phyloP scores from a whole-genome alignment of 2,888 invertebrate genomes.

The Drosophila sordidula region DNA sequence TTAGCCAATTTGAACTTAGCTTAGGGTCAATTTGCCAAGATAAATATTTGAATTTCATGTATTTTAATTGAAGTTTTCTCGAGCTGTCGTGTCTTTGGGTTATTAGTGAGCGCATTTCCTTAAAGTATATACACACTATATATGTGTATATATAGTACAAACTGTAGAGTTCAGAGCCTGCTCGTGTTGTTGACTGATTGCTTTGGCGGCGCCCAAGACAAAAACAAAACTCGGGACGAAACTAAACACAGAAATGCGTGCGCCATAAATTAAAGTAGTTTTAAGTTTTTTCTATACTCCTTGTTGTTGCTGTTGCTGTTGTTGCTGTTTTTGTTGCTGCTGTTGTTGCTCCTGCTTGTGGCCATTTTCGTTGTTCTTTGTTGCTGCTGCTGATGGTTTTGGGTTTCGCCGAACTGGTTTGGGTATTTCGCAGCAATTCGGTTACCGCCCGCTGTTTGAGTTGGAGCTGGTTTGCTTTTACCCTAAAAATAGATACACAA shows the following conservation, averaged over 20 bases:
- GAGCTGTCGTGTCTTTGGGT: constrained; percentile 42
- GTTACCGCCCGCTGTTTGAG: constrained; percentile 49
- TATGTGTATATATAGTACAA: not conserved
- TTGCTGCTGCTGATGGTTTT: constrained; percentile 51
- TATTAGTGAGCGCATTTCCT: constrained; percentile 43
- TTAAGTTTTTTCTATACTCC: constrained; percentile 57
- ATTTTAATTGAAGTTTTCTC: constrained; percentile 23
- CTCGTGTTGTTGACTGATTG: constrained; percentile 73
- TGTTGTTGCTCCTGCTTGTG: constrained; percentile 27
- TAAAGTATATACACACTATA: constrained; percentile 9
- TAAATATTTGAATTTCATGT: constrained; percentile 28
- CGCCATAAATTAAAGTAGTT: constrained; percentile 79
- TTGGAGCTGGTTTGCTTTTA: constrained; percentile 54
- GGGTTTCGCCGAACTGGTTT: constrained; percentile 45
- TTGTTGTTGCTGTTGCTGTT: constrained; percentile 14
- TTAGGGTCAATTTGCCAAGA: constrained; percentile 11
- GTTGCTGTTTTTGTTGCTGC: constrained; percentile 7
- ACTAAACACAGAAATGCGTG: constrained; percentile 77
- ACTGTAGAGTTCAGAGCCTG: constrained; percentile 21
- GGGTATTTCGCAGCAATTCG: constrained; percentile 49
- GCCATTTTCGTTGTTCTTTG: constrained; percentile 35
- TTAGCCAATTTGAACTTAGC: not conserved
- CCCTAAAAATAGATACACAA: constrained; percentile 80
- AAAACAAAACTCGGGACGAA: constrained; percentile 29
- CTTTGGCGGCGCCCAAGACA: constrained; percentile 64